A percentile compares a stretch with the other conserved stretches of the same genome.
These are phyloP conservation scores for Andrena camellia DNA, from an alignment of 2,888 invertebrate species.

Conservation along the genomic window DNA sequence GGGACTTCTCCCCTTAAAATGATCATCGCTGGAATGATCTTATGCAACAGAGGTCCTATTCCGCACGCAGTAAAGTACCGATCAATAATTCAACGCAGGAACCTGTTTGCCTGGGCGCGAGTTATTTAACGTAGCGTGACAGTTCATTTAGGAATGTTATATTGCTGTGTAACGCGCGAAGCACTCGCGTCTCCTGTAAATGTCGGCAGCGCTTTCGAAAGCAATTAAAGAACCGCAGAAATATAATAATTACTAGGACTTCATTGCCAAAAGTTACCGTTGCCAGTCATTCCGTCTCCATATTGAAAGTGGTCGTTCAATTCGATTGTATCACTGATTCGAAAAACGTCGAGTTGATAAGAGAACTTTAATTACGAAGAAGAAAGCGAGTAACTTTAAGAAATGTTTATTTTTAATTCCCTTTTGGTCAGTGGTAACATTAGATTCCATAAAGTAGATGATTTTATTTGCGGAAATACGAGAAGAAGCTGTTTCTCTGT, in stretches of 20 bases:
- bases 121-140: constrained; percentile 43
- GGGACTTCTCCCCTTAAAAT: constrained; percentile 7
- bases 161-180: not conserved
- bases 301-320: too few relatives aligned
- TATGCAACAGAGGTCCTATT: constrained; percentile 34
- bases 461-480: not conserved
- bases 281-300: too few relatives aligned
- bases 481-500: too few relatives aligned
- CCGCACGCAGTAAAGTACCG: constrained; percentile 57
- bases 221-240: not conserved
- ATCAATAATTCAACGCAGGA: constrained; percentile 74
- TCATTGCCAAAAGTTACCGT: too few relatives aligned
- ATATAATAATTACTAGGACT: not conserved
- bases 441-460: not conserved
- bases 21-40: constrained; percentile 47
- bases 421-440: not conserved
- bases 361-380: too few relatives aligned
- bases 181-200: not conserved
- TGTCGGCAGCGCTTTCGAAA: not conserved
- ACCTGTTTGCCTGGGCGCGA: constrained; percentile 34
- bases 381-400: too few relatives aligned
- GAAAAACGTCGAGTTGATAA: too few relatives aligned
- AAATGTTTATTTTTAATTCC: not conserved
- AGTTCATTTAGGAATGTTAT: constrained; percentile 20
- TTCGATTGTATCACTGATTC: too few relatives aligned